These are phyloP conservation scores for Picathartes gymnocephalus DNA, from an alignment of 2,113 vertebrate genomes.

Conservation along the genomic window DNA sequence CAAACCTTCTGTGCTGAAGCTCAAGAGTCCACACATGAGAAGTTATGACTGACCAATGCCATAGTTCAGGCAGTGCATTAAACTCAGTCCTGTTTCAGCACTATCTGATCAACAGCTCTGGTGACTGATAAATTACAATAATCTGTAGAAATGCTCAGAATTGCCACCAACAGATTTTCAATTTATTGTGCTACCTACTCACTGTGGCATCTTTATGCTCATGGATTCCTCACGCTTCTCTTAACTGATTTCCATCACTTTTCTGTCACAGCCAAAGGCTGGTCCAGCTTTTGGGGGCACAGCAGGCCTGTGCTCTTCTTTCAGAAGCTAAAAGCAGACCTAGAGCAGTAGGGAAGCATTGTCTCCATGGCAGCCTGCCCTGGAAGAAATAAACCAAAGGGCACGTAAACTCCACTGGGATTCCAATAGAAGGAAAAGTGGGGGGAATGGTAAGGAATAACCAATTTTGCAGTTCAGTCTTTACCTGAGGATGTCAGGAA, in stretches of 20 bases:
- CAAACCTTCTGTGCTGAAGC: background rate
- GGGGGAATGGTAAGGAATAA: slow-evolving; percentile 75
- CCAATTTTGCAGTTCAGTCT: background rate
- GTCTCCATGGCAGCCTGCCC: slow-evolving; percentile 18
- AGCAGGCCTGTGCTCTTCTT: background rate
- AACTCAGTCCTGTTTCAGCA: background rate
- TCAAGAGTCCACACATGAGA: background rate
- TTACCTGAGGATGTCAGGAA: background rate
- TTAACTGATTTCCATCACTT: background rate
- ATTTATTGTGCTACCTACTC: background rate
- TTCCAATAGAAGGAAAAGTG: slow-evolving; percentile 66
- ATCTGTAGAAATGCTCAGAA: background rate
- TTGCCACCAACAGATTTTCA: background rate
- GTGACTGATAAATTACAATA: background rate
- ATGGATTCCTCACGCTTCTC: background rate
- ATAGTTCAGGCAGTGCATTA: background rate
- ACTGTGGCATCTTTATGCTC: background rate
- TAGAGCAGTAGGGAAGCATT: slow-evolving; percentile 51
- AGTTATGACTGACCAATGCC: background rate
- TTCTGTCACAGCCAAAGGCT: background rate
- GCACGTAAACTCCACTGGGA: slow-evolving; percentile 59
- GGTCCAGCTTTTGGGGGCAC: background rate
- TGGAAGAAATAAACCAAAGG: slow-evolving; percentile 62
- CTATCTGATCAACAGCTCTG: background rate
- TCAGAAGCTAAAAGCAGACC: slow-evolving; percentile 70